Base-by-base conservation (phyloP, 2,888 invertebrate genomes). In the Xylota segnis region DNA sequence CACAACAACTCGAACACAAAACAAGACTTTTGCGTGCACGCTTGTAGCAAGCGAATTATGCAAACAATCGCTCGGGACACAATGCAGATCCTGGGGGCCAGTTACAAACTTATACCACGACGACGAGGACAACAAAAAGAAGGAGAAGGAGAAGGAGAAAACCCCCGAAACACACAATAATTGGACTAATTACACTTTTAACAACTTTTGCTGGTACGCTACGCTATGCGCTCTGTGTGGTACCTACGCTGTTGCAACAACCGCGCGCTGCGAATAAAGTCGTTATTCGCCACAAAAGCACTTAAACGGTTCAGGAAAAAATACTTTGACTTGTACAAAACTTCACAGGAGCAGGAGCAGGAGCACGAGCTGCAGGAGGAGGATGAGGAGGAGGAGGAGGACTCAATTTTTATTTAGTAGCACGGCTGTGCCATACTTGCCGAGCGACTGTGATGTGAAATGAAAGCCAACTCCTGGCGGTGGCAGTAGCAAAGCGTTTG, bases 121-220 rank as follows among this genome's bases (percentile, higher is more conserved):
- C 23, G 23, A 23, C 23, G 23, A 23, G 2, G 23, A 23, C 23
- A 23, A 23, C 23, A 23, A 3, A 2, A 2, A 3, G 23, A 23
- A 23, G n/a, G 14, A 61, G 52, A 40, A 56, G 45, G 47, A 23
- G 61, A 16, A 40, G 16, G 29, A 45, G 52, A 74, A 70, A 68
- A 78, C 45, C 40, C 66, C 72, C 82, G 54, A 87, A 82, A 87
- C 72, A 82, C 50, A 87, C 87, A 87, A 78, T 87, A 87, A 87
- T 87, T 87, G 87, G 87, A 83, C 87, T 87, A 87, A 87, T 87
- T 87, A 87, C 77, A 87, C 58, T 87, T 87, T 87, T 87, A 74
- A 87, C 87, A 87, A 87, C 83, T 87, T 87, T 87, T 68, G 72
- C 86, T 66, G 58, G 50, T 66, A 56, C 71, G 54, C 54, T 63